phyloP scores from a whole-genome alignment of 2,888 invertebrate species.

The Trichopoda pennipes region DNA sequence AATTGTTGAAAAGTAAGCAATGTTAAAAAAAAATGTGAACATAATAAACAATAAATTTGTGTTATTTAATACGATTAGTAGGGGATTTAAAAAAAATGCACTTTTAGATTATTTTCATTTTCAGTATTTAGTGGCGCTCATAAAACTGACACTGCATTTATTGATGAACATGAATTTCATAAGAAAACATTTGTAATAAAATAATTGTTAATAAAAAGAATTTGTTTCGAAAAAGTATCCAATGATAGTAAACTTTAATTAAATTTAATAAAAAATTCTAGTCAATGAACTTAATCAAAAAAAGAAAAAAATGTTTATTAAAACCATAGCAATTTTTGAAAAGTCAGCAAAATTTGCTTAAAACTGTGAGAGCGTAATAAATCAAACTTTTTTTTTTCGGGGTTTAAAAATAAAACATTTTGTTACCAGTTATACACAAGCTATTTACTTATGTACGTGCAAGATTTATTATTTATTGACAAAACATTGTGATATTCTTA shows the following conservation, averaged over 20 bases:
- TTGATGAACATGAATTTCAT: constrained; percentile 38
- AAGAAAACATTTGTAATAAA: constrained; percentile 50
- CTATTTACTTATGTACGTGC: background rate
- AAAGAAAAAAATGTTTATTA: constrained; percentile 16
- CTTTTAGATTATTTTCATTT: background rate
- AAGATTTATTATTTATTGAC: constrained; percentile 56
- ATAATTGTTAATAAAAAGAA: background rate
- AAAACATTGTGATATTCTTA: constrained; percentile 37
- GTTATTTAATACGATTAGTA: background rate
- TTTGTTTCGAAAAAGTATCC: too few relatives aligned
- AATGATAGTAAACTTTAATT: background rate
- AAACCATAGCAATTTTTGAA: background rate
- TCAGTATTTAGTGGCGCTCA: constrained; percentile 43
- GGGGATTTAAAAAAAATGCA: background rate
- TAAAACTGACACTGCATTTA: constrained; percentile 25
- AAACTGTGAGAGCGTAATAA: background rate
- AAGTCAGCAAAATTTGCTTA: background rate
- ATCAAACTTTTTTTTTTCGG: background rate
- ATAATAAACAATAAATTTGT: background rate
- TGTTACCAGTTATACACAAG: background rate
- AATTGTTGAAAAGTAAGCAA: too few relatives aligned
- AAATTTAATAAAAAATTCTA: background rate
- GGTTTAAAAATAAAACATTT: background rate
- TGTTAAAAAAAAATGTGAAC: too few relatives aligned
- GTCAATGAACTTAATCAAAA: constrained; percentile 33